Conservation (phyloP, 2,797 vertebrate species). For the Dromococcyx pavoninus region DNA sequence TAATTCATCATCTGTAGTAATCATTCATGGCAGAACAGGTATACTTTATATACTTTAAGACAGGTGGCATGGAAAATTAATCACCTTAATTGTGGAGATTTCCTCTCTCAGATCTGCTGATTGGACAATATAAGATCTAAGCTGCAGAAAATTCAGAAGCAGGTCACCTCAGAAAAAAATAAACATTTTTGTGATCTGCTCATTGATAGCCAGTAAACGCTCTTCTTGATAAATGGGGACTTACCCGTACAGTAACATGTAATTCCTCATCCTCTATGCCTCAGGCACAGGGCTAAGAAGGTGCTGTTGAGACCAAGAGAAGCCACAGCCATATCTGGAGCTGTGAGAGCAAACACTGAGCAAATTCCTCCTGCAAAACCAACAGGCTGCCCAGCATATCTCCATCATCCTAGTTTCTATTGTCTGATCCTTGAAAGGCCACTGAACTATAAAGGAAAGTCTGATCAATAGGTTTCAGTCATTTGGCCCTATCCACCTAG, state of each 20-base stretch:
- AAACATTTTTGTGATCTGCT: not conserved
- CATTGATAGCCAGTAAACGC: not conserved
- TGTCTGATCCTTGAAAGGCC: not conserved
- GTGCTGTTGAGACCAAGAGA: not conserved
- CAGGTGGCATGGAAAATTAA: constrained; percentile 59
- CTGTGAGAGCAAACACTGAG: not conserved
- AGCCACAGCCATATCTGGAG: not conserved
- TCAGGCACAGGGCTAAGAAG: not conserved
- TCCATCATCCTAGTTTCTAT: not conserved
- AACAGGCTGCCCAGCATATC: not conserved
- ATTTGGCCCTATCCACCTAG: not conserved
- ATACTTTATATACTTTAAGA: constrained; percentile 58
- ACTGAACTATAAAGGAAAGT: not conserved
- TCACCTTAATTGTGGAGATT: constrained; percentile 66
- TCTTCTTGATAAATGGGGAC: constrained; percentile 12
- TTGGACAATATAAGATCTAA: constrained; percentile 24
- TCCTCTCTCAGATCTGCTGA: constrained; percentile 53
- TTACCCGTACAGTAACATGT: not conserved
- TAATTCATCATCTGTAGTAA: constrained; percentile 69
- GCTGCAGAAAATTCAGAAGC: constrained; percentile 39
- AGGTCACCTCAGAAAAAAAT: constrained; percentile 29
- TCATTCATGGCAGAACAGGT: constrained; percentile 57
- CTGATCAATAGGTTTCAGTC: not conserved
- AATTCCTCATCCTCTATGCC: not conserved
- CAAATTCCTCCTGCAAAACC: not conserved